Conservation (phyloP, 37 sponge, comb jelly and placozoan genomes). For the Dysidea cf. avara region DNA sequence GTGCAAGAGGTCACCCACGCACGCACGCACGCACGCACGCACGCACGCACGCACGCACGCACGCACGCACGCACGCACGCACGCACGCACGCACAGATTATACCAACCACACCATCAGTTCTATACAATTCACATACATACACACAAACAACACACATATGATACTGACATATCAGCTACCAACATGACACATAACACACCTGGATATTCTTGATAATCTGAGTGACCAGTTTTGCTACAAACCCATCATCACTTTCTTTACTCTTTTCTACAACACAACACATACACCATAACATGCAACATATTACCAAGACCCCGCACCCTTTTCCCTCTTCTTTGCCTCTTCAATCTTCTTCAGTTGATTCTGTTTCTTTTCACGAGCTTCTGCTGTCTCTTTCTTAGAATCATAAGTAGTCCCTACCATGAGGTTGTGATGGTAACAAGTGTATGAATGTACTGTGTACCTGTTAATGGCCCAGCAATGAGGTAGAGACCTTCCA, state of each 20-base stretch:
- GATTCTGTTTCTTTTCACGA: slow-evolving; percentile 53
- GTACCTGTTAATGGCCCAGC: slow-evolving; percentile 73
- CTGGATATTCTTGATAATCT: slow-evolving; percentile 71
- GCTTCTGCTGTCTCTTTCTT: slow-evolving; percentile 45
- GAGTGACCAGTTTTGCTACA: slow-evolving; percentile 72
- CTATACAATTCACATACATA: neutral
- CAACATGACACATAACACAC: slow-evolving; percentile 13
- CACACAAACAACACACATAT: no score
- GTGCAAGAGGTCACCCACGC: no score
- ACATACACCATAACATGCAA: neutral
- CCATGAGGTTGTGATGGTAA: no score
- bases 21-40: no score
- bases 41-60: no score
- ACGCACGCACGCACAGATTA: no score
- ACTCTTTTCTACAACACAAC: slow-evolving; percentile 18
- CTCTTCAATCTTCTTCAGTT: slow-evolving; percentile 60
- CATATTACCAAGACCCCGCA: slow-evolving; percentile 6
- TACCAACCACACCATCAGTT: no score
- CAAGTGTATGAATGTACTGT: no score
- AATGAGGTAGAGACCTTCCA: slow-evolving; percentile 59
- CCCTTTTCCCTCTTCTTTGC: slow-evolving; percentile 35
- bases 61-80: no score
- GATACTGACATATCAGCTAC: neutral
- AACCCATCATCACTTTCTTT: slow-evolving; percentile 34
- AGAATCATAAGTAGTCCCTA: slow-evolving; percentile 62